phyloP scores from a whole-genome alignment of 1,140 invertebrate species.

The Formica exsecta region DNA sequence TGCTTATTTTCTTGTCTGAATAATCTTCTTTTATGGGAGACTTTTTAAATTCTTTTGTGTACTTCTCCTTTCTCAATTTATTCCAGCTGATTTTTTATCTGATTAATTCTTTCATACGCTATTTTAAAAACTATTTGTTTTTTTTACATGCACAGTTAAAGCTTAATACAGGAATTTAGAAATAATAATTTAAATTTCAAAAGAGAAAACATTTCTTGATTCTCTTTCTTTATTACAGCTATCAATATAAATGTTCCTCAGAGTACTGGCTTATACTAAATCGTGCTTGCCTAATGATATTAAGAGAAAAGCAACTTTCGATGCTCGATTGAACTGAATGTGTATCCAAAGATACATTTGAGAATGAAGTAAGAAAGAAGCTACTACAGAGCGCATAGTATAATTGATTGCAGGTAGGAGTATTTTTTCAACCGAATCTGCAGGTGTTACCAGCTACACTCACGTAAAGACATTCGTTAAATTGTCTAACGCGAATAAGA shows the following conservation, averaged over 20 bases:
- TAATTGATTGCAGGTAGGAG: conserved; percentile 41
- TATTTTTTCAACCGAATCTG: conserved; percentile 9
- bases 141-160: not conserved
- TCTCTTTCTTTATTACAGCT: not conserved
- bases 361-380: conserved; percentile 22
- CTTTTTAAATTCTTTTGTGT: conserved; percentile 11
- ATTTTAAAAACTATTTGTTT: not conserved
- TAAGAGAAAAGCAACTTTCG: conserved; percentile 17
- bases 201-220: not conserved
- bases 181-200: not conserved
- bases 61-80: conserved; percentile 10
- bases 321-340: not conserved
- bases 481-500: conserved; percentile 74
- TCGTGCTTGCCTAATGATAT: not conserved
- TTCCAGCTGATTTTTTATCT: not conserved
- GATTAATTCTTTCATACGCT: not conserved
- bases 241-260: not conserved
- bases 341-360: not conserved
- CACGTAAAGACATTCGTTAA: conserved; percentile 67
- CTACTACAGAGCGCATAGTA: conserved; percentile 28
- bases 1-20: conserved; percentile 26
- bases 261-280: not conserved
- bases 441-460: conserved; percentile 49
- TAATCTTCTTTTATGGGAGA: conserved; percentile 4
- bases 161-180: not conserved